These are phyloP conservation scores for Cydia strobilella DNA, from an alignment of 1,140 invertebrate genomes.

Conservation along the genomic window DNA sequence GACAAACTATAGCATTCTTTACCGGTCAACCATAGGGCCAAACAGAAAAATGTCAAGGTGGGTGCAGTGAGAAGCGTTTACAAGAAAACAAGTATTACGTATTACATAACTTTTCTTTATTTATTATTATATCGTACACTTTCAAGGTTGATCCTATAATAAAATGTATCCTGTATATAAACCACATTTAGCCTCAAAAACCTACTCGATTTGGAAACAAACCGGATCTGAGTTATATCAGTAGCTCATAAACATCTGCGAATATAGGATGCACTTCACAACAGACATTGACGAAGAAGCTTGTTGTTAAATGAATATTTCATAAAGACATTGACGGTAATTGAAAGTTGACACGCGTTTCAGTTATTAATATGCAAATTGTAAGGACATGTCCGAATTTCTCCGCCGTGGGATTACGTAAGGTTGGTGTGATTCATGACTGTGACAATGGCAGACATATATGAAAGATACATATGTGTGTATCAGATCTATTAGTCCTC, in stretches of 20 bases:
- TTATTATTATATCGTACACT: too few species aligned
- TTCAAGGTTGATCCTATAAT: neutral
- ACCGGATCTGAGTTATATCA: neutral
- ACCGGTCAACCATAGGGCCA: too few species aligned
- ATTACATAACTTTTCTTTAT: too few species aligned
- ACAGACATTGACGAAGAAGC: neutral
- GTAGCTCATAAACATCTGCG: neutral
- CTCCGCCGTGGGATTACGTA: slow-evolving; percentile 48
- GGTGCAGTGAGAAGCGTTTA: too few species aligned
- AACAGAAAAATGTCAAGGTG: too few species aligned
- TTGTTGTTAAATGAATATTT: slow-evolving; percentile 17
- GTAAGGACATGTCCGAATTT: slow-evolving; percentile 49
- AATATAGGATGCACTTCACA: neutral
- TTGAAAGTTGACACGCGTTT: slow-evolving; percentile 37
- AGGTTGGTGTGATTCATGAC: slow-evolving; percentile 11
- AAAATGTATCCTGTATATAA: neutral
- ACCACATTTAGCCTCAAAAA: neutral
- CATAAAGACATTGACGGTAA: slow-evolving; percentile 28
- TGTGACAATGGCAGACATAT: slow-evolving; percentile 12
- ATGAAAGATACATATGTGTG: neutral
- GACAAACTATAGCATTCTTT: too few species aligned
- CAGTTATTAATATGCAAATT: slow-evolving; percentile 37
- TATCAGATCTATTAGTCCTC: neutral
- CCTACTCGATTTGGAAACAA: slow-evolving; percentile 4
- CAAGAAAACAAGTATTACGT: too few species aligned